These are phyloP conservation scores for Sarcophaga rosellei DNA, from an alignment of 2,888 invertebrate genomes.

Conservation along the genomic window DNA sequence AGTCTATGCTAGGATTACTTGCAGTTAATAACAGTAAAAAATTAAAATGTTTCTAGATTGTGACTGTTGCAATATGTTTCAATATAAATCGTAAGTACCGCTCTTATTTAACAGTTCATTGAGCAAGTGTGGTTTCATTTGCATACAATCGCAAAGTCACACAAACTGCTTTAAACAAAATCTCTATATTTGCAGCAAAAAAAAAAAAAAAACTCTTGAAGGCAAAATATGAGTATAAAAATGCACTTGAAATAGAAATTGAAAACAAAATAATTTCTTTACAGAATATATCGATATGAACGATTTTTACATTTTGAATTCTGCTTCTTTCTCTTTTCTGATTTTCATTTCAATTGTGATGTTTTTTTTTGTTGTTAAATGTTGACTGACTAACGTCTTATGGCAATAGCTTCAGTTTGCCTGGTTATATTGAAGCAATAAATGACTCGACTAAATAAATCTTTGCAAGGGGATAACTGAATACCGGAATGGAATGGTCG, in stretches of 20 bases:
- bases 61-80: neutral
- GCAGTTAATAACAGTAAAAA: no score
- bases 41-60: no score
- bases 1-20: no score
- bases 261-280: slow-evolving; percentile 64
- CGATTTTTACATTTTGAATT: slow-evolving; percentile 31
- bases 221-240: slow-evolving; percentile 64
- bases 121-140: slow-evolving; percentile 29
- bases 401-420: neutral
- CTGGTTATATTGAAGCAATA: slow-evolving; percentile 45
- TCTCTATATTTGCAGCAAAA: neutral
- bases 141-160: neutral
- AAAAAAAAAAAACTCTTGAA: slow-evolving; percentile 23
- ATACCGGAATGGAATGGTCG: slow-evolving; percentile 39
- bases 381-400: slow-evolving; percentile 1
- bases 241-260: slow-evolving; percentile 64
- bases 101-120: slow-evolving; percentile 61
- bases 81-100: neutral
- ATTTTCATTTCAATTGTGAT: slow-evolving; percentile 15
- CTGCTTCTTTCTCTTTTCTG: slow-evolving; percentile 7
- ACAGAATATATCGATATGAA: slow-evolving; percentile 47
- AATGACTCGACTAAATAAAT: slow-evolving; percentile 58
- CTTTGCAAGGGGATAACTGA: slow-evolving; percentile 46
- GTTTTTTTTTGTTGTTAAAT: neutral
- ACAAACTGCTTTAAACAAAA: no score